phyloP scores from a whole-genome alignment of 1,140 invertebrate genomes.

The Cydia splendana region DNA sequence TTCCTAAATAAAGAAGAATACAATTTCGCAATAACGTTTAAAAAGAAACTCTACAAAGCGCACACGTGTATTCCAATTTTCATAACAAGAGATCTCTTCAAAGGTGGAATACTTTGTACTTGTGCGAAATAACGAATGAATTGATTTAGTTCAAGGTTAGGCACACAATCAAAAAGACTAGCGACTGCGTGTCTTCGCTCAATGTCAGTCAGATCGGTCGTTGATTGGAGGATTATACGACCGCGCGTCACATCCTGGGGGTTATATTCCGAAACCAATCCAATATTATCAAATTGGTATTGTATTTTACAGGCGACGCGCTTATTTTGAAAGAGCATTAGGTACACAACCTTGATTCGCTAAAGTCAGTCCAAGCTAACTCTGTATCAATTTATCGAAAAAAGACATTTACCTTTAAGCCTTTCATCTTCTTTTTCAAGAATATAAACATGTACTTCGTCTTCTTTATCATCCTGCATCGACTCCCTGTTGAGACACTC shows the following conservation, averaged over 20 bases:
- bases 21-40: background rate
- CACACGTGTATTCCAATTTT: background rate
- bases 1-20: too few relatives aligned
- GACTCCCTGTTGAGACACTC: too few relatives aligned
- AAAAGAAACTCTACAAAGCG: background rate
- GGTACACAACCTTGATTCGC: too few relatives aligned
- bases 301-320: background rate
- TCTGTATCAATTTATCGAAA: too few relatives aligned
- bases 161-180: constrained; percentile 41
- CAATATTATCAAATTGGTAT: background rate
- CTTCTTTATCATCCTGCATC: too few relatives aligned
- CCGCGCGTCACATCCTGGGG: constrained; percentile 41
- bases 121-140: constrained; percentile 44
- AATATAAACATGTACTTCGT: too few relatives aligned
- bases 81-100: background rate
- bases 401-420: too few relatives aligned
- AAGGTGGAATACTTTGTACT: background rate
- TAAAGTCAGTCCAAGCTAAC: too few relatives aligned
- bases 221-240: constrained; percentile 56
- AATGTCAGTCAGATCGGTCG: constrained; percentile 50
- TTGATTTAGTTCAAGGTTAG: constrained; percentile 54
- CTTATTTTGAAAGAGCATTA: too few relatives aligned
- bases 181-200: constrained; percentile 34
- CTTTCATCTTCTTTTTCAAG: too few relatives aligned
- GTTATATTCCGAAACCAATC: background rate